Percentiles rank a stretch among this genome's conserved stretches.
These are phyloP conservation scores for Argyra leucocephala DNA, from an alignment of 2,888 invertebrate genomes.

Conservation along the genomic window DNA sequence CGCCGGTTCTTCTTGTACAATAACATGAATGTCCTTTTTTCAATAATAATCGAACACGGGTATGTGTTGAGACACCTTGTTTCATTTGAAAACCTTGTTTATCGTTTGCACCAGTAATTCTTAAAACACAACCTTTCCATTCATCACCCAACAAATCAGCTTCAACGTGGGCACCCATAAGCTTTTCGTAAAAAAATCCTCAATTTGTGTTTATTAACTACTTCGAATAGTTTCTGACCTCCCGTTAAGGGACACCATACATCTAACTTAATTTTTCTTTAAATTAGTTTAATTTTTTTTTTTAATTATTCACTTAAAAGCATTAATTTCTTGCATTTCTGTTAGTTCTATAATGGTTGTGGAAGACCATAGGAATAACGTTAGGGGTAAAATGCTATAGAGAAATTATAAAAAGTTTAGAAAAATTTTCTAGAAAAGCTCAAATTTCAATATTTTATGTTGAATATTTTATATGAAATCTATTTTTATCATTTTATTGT, in stretches of 20 bases:
- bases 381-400: too few species aligned
- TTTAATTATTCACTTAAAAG: too few species aligned
- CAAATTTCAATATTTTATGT: too few species aligned
- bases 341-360: too few species aligned
- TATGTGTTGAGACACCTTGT: slow-evolving; percentile 94
- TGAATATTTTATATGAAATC: too few species aligned
- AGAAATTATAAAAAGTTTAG: too few species aligned
- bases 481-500: too few species aligned
- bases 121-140: slow-evolving; percentile 97
- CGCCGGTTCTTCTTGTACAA: slow-evolving; percentile 87
- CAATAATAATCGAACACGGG: slow-evolving; percentile 88
- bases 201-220: slow-evolving; percentile 95
- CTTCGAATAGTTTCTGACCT: slow-evolving; percentile 95
- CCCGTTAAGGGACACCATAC: slow-evolving; percentile 97
- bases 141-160: slow-evolving; percentile 93
- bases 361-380: too few species aligned
- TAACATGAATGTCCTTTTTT: slow-evolving; percentile 96
- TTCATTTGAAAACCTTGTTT: slow-evolving; percentile 99
- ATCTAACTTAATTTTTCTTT: slow-evolving; percentile 62
- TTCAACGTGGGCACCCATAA: slow-evolving; percentile 95
- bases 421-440: too few species aligned
- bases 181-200: slow-evolving; percentile 97
- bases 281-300: too few species aligned
- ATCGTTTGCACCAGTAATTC: slow-evolving; percentile 96
- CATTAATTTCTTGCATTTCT: too few species aligned